Evolutionary conservation across 2,113 vertebrate species (phyloP).

Genomic region (Crotalus helleri): DNA sequence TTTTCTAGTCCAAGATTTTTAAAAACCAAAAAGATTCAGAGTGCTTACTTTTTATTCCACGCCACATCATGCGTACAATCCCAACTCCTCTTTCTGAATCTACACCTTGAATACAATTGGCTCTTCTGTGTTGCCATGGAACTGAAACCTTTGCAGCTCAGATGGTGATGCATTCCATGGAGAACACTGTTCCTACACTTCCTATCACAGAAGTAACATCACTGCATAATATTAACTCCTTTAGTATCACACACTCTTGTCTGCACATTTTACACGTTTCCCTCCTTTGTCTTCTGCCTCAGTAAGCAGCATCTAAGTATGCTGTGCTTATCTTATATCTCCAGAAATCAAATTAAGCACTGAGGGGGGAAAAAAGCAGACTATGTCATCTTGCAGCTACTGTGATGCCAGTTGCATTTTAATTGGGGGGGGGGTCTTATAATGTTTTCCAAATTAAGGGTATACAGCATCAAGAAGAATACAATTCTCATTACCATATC

Average conservation of each 20-base stretch:
- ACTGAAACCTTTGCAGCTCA: conserved; percentile 60
- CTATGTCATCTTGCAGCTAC: conserved; percentile 31
- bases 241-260: conserved; percentile 50
- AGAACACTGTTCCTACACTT: conserved; percentile 60
- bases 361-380: conserved; percentile 1
- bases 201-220: conserved; percentile 62
- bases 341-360: conserved; percentile 34
- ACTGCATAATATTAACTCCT: conserved; percentile 59
- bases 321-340: conserved; percentile 30
- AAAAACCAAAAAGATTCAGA: conserved; percentile 3
- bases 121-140: conserved; percentile 70
- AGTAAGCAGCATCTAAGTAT: conserved; percentile 39
- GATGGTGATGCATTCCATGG: conserved; percentile 48
- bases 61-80: neutral
- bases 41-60: conserved; percentile 23
- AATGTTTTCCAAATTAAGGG: neutral
- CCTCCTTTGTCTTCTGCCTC: conserved; percentile 40
- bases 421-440: neutral
- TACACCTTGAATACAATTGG: conserved; percentile 55
- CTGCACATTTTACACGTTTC: conserved; percentile 38
- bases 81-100: conserved; percentile 48
- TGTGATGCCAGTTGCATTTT: fast-evolving
- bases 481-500: neutral
- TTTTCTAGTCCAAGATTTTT: conserved; percentile 32
- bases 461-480: neutral